These are phyloP conservation scores for Laodelphax striatellus DNA, from an alignment of 1,140 invertebrate genomes.

Conservation along the genomic window DNA sequence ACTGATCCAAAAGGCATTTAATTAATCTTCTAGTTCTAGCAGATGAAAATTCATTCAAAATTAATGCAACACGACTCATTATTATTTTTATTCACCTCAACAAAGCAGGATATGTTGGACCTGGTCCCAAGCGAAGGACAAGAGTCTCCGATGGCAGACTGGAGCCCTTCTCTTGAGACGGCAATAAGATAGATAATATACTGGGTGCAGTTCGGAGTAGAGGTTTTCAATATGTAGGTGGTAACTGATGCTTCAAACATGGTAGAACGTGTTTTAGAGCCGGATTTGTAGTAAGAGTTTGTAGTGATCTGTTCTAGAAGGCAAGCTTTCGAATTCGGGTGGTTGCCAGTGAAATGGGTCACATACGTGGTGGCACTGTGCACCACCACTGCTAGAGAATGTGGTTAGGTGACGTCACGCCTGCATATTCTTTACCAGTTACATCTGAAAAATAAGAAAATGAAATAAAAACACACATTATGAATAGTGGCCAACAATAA, in stretches of 20 bases:
- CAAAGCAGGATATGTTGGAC: conserved; percentile 71
- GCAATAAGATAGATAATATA: conserved; percentile 64
- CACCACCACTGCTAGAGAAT: conserved; percentile 57
- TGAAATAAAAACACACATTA: too few species aligned
- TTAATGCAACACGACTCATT: too few species aligned
- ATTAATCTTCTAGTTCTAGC: too few species aligned
- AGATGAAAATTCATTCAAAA: too few species aligned
- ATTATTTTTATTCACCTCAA: conserved; percentile 56
- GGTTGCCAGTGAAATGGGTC: conserved; percentile 67
- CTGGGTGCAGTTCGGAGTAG: conserved; percentile 63
- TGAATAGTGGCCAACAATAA: too few species aligned
- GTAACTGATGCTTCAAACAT: conserved; percentile 49
- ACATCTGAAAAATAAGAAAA: conserved; percentile 23
- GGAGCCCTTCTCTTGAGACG: conserved; percentile 47
- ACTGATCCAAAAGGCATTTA: too few species aligned
- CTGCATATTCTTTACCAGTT: conserved; percentile 34
- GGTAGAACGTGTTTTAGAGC: conserved; percentile 42
- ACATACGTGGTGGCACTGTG: conserved; percentile 68
- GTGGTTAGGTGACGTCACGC: conserved; percentile 63
- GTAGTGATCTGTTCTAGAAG: conserved; percentile 61
- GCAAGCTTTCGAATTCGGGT: conserved; percentile 62
- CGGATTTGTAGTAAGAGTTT: conserved; percentile 55
- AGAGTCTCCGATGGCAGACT: conserved; percentile 65
- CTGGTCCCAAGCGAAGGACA: conserved; percentile 73
- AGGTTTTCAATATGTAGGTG: conserved; percentile 51